These are phyloP conservation scores for Chamaea fasciata DNA, from an alignment of 2,113 vertebrate genomes.

Conservation along the genomic window DNA sequence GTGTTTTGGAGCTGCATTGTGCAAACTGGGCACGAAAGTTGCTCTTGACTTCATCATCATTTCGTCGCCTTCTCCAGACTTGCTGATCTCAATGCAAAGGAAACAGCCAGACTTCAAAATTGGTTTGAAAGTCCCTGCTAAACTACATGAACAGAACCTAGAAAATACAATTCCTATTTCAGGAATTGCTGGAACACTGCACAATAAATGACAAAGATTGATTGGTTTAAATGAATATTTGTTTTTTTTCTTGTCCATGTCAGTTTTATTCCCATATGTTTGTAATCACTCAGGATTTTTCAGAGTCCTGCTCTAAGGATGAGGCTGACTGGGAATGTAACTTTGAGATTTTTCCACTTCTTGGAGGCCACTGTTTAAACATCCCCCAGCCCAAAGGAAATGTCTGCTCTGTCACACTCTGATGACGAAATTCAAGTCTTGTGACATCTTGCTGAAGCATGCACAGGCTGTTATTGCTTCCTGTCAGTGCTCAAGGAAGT, in stretches of 20 bases:
- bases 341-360: not conserved
- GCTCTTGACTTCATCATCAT: conserved; percentile 9
- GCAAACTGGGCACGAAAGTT: not conserved
- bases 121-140: not conserved
- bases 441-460: not conserved
- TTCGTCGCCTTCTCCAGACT: not conserved
- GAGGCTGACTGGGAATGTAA: not conserved
- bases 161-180: not conserved
- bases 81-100: not conserved
- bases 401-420: not conserved
- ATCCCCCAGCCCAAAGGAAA: not conserved
- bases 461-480: not conserved
- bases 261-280: not conserved
- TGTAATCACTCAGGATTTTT: not conserved
- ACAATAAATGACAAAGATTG: not conserved
- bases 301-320: not conserved
- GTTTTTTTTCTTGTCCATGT: not conserved
- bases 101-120: not conserved
- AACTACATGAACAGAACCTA: not conserved
- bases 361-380: not conserved
- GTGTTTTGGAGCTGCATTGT: not conserved
- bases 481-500: not conserved
- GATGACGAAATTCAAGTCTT: not conserved
- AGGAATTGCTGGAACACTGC: not conserved
- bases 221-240: not conserved